Conservation (phyloP, 2,797 vertebrate species). For the Bovichtus diacanthus region DNA sequence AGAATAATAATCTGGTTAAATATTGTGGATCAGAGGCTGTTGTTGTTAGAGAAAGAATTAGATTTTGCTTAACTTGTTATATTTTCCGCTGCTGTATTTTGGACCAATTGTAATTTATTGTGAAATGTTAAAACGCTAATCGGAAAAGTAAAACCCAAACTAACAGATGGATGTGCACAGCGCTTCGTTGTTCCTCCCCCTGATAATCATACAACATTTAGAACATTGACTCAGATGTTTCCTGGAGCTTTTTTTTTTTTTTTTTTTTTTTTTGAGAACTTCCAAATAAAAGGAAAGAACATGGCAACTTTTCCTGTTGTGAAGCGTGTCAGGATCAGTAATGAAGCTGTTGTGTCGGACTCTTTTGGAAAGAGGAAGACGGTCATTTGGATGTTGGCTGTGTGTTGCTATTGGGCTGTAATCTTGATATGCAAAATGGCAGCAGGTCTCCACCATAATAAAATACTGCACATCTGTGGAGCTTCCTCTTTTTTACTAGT, state of each 20-base stretch:
- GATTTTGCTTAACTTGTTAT: background rate
- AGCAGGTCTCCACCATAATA: constrained; percentile 43
- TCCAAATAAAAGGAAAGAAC: background rate
- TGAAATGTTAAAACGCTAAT: background rate
- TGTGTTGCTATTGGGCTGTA: constrained; percentile 46
- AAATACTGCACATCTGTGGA: constrained; percentile 79
- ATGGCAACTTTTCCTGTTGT: background rate
- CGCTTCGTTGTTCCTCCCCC: too few relatives aligned
- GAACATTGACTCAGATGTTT: background rate
- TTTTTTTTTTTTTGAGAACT: background rate
- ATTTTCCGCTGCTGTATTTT: background rate
- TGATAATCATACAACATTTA: background rate
- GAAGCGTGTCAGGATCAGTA: background rate
- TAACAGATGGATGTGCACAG: background rate
- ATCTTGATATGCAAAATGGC: constrained; percentile 86
- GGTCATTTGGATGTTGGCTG: constrained; percentile 48
- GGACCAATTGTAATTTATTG: background rate
- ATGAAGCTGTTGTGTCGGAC: constrained; percentile 11
- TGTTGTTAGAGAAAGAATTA: background rate
- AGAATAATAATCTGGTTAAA: background rate
- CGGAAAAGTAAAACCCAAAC: background rate
- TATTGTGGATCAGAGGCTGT: background rate
- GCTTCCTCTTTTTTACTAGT: constrained; percentile 85
- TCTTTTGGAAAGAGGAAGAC: constrained; percentile 72
- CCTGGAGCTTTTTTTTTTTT: background rate